A percentile compares a stretch with the other conserved stretches of the same genome.
Evolutionary conservation across 2,797 vertebrate genomes (phyloP).

Genomic region (Syngnathus acus): DNA sequence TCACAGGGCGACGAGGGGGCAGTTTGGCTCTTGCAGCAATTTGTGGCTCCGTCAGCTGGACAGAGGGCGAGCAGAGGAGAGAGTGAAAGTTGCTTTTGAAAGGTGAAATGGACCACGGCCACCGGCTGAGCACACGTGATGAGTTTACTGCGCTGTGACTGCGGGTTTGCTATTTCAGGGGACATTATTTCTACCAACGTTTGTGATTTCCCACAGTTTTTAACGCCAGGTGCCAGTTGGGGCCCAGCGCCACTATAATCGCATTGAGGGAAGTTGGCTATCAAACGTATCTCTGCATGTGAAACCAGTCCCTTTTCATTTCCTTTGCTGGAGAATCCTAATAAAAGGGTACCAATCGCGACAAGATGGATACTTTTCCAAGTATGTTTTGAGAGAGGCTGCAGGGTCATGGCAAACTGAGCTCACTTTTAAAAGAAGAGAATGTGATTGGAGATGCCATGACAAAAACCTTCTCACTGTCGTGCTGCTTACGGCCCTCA

Average conservation of each 20-base stretch:
- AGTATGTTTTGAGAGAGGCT: constrained; percentile 11
- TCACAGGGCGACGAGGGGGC: constrained; percentile 34
- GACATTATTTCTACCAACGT: constrained; percentile 15
- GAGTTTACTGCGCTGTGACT: constrained; percentile 45
- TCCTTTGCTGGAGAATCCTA: background rate
- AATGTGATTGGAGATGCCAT: background rate
- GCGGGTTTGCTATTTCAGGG: constrained; percentile 12
- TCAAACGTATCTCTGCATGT: background rate
- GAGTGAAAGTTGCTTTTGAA: constrained; percentile 48
- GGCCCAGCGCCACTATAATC: constrained; percentile 31
- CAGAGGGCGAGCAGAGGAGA: constrained; percentile 45
- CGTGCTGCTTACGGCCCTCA: background rate
- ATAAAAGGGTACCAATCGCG: background rate
- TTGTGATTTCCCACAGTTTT: background rate
- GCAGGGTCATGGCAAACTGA: constrained; percentile 24
- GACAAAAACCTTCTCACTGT: background rate
- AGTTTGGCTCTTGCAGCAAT: constrained; percentile 44
- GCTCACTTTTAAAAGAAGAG: background rate
- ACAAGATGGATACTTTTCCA: constrained; percentile 26
- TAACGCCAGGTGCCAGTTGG: constrained; percentile 16
- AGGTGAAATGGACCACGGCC: constrained; percentile 36
- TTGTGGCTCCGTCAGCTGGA: constrained; percentile 47
- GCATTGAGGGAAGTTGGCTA: constrained; percentile 14
- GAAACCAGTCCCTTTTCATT: background rate
- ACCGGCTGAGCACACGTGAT: constrained; percentile 31